These are phyloP conservation scores for Morinoia aosen DNA, from an alignment of 2,888 invertebrate species.

Conservation along the genomic window DNA sequence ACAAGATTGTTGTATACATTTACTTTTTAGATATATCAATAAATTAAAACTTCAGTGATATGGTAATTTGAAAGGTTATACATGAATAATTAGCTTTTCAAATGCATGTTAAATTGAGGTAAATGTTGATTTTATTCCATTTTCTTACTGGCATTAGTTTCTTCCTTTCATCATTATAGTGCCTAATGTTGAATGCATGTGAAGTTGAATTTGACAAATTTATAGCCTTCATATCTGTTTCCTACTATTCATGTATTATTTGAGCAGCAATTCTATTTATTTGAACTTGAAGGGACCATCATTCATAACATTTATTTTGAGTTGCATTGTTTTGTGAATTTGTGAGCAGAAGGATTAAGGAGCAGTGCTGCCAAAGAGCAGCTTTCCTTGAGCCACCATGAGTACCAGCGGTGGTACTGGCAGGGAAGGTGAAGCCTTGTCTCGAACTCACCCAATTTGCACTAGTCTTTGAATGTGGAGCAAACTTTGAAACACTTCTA, in stretches of 20 bases:
- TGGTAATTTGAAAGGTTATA: no score
- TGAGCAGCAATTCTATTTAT: neutral
- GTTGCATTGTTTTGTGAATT: conserved; percentile 15
- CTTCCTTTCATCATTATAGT: no score
- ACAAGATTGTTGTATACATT: no score
- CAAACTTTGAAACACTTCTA: neutral
- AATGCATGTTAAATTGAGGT: no score
- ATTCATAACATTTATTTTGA: neutral
- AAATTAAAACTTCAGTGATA: no score
- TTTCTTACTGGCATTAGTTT: no score
- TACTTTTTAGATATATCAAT: no score
- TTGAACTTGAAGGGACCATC: neutral
- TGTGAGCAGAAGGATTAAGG: conserved; percentile 42
- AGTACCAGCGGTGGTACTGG: conserved; percentile 36
- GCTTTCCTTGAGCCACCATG: conserved; percentile 37
- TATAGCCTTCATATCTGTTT: neutral
- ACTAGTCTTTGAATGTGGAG: conserved; percentile 49
- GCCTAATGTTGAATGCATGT: neutral
- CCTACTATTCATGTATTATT: neutral
- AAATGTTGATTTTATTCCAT: no score
- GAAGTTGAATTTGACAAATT: neutral
- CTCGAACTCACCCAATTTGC: neutral
- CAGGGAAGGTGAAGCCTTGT: conserved; percentile 36
- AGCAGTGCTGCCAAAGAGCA: conserved; percentile 14
- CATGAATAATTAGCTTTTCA: no score